Percentiles rank a stretch among this genome's conserved stretches.
Conservation (phyloP, 2,888 invertebrate genomes). For the Eupsilia transversa region DNA sequence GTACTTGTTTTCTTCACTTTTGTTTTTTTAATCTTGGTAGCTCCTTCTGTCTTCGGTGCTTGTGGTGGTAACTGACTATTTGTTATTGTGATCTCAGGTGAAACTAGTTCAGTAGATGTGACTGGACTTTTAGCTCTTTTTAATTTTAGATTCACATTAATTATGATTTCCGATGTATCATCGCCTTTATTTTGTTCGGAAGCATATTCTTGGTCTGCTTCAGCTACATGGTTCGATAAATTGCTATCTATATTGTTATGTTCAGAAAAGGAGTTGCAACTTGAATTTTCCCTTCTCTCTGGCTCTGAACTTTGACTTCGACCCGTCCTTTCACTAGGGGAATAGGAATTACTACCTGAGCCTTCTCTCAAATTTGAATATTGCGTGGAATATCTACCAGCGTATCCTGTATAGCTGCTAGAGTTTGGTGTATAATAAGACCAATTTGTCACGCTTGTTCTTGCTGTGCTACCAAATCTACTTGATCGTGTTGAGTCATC, state of each 20-base stretch:
- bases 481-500: slow-evolving; percentile 93
- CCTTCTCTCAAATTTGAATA: slow-evolving; percentile 83
- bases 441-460: slow-evolving; percentile 92
- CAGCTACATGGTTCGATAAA: slow-evolving; percentile 66
- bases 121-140: slow-evolving; percentile 83
- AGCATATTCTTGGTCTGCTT: slow-evolving; percentile 78
- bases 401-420: slow-evolving; percentile 85
- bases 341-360: slow-evolving; percentile 72
- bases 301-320: slow-evolving; percentile 84
- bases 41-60: slow-evolving; percentile 86
- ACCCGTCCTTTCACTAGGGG: slow-evolving; percentile 79
- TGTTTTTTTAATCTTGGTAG: slow-evolving; percentile 80
- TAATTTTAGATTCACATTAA: slow-evolving; percentile 87
- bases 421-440: slow-evolving; percentile 90
- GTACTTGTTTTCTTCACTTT: slow-evolving; percentile 85
- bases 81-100: slow-evolving; percentile 85
- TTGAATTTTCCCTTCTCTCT: slow-evolving; percentile 75
- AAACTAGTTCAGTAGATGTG: slow-evolving; percentile 78
- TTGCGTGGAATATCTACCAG: slow-evolving; percentile 87
- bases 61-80: slow-evolving; percentile 88
- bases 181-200: slow-evolving; percentile 81
- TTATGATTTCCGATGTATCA: slow-evolving; percentile 85
- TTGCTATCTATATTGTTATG: slow-evolving; percentile 69
- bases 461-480: slow-evolving; percentile 91
- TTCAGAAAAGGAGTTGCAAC: slow-evolving; percentile 70